Percentiles rank a stretch among this genome's conserved stretches.
phyloP scores from a whole-genome alignment of 1,140 invertebrate species.

The Chironomus tepperi region DNA sequence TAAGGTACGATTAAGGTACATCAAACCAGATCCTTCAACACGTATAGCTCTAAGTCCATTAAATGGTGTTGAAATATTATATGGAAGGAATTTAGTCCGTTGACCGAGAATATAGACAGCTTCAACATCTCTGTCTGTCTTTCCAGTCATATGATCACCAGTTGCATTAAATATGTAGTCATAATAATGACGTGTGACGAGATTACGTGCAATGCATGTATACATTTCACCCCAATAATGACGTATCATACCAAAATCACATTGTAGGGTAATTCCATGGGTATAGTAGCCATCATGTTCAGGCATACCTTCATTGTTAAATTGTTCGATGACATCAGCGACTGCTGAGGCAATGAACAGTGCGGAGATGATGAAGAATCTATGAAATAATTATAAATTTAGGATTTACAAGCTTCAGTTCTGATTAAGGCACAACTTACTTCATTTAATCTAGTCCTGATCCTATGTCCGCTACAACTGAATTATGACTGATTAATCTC shows the following conservation, averaged over 20 bases:
- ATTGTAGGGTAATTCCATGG: not conserved
- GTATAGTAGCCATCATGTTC: not conserved
- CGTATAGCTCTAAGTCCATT: not conserved
- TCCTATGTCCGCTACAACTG: too few species aligned
- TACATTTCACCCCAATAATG: slow-evolving; percentile 7
- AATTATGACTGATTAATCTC: too few species aligned
- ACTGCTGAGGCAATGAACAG: too few species aligned
- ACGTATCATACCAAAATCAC: not conserved
- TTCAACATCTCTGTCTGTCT: not conserved
- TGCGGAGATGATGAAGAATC: too few species aligned
- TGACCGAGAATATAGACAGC: not conserved
- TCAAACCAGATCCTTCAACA: not conserved
- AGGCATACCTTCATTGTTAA: not conserved
- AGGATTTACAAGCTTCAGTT: too few species aligned
- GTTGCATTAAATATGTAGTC: not conserved
- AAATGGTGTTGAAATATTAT: not conserved
- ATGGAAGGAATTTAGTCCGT: not conserved
- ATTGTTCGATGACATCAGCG: not conserved
- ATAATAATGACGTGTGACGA: not conserved
- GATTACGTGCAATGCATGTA: not conserved
- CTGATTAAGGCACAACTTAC: too few species aligned
- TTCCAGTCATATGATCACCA: not conserved
- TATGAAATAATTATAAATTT: too few species aligned
- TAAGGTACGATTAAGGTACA: not conserved
- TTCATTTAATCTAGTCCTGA: too few species aligned